phyloP scores from a whole-genome alignment of 1,140 invertebrate species.

The Drosophila nigrodunni region DNA sequence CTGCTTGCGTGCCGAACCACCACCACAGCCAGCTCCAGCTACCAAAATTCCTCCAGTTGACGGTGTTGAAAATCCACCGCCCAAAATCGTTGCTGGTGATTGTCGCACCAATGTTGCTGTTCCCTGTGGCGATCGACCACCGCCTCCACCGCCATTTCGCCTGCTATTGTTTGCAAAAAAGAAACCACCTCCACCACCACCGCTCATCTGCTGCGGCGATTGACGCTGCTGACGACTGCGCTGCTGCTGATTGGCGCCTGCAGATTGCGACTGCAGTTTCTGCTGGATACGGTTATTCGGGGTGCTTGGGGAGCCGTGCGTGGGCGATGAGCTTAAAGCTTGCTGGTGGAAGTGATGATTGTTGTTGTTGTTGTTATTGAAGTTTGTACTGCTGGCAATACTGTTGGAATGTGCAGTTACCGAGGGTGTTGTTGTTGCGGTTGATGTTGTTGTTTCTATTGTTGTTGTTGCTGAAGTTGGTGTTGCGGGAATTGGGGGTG shows the following conservation, averaged over 20 bases:
- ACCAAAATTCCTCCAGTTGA: conserved; percentile 3
- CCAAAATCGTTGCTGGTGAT: conserved; percentile 77
- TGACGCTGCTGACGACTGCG: conserved; percentile 66
- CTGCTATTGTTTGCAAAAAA: conserved; percentile 72
- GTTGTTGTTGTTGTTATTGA: conserved; percentile 58
- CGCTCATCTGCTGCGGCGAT: conserved; percentile 65
- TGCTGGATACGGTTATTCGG: conserved; percentile 62
- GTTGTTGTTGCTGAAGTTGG: conserved; percentile 46
- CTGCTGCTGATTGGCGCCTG: conserved; percentile 53
- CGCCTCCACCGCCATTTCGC: conserved; percentile 49
- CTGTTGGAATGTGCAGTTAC: conserved; percentile 84
- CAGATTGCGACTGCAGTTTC: conserved; percentile 66
- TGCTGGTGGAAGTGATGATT: conserved; percentile 67
- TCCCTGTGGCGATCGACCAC: conserved; percentile 63
- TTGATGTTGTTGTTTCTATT: conserved; percentile 45
- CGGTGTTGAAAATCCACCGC: conserved; percentile 69
- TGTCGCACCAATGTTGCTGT: conserved; percentile 56
- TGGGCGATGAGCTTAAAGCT: conserved; percentile 72
- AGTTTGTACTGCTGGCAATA: conserved; percentile 85
- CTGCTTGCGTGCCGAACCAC: conserved; percentile 69
- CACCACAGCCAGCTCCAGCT: conserved; percentile 23
- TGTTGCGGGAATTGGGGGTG: conserved; percentile 44
- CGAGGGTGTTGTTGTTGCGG: conserved; percentile 62
- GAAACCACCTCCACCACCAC: conserved; percentile 63
- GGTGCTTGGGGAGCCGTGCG: conserved; percentile 45